Percentiles rank a stretch among this genome's conserved stretches.
These are phyloP conservation scores for Rhizomys pruinosus DNA, from an alignment of 2,113 vertebrate species.

Conservation along the genomic window DNA sequence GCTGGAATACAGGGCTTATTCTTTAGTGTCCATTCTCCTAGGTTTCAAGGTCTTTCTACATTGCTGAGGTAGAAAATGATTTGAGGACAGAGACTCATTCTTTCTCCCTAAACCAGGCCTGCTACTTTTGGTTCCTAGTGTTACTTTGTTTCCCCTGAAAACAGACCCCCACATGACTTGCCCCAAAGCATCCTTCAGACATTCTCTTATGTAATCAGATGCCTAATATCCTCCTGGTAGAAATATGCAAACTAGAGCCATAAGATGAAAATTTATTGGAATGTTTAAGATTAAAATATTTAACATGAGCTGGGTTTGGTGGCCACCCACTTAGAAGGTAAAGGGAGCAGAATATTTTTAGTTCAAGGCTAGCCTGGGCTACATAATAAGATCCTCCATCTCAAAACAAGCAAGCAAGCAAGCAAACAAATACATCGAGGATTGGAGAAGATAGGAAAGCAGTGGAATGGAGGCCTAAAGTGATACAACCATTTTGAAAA, in stretches of 20 bases:
- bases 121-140: background rate
- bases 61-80: background rate
- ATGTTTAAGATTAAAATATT: background rate
- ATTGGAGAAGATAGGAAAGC: background rate
- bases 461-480: background rate
- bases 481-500: background rate
- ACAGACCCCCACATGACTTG: background rate
- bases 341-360: background rate
- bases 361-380: background rate
- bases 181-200: background rate
- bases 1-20: background rate
- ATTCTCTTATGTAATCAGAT: background rate
- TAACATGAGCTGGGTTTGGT: background rate
- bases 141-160: background rate
- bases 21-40: background rate
- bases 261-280: background rate
- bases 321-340: background rate
- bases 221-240: background rate
- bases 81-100: background rate
- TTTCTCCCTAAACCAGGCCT: background rate
- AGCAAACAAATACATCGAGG: background rate
- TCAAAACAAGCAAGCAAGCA: background rate
- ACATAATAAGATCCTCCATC: background rate
- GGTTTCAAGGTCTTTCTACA: background rate
- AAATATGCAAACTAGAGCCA: background rate